Conservation (phyloP, 2,797 vertebrate genomes). For the Dallia pectoralis region DNA sequence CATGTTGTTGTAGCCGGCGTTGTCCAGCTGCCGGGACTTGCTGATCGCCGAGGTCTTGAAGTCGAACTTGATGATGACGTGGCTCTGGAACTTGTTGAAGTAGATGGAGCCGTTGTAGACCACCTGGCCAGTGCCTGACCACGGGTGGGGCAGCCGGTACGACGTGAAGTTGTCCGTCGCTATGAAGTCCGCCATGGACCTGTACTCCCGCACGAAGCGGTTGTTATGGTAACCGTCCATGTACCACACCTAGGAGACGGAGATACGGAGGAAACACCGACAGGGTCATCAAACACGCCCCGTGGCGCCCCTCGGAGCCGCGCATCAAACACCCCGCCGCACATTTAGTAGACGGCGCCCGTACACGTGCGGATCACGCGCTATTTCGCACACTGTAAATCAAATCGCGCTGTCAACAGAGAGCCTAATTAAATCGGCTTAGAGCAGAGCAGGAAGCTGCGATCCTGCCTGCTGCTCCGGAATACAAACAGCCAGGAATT, state of each 20-base stretch:
- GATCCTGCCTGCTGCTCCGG: conserved; percentile 38
- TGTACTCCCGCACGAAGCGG: conserved; percentile 94
- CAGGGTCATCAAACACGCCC: not conserved
- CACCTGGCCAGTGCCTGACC: conserved; percentile 96
- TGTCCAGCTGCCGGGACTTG: conserved; percentile 91
- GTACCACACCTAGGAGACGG: conserved; percentile 86
- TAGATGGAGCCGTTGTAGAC: conserved; percentile 98
- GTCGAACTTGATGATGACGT: conserved; percentile 96
- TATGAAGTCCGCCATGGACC: conserved; percentile 94
- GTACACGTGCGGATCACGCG: conserved; percentile 35
- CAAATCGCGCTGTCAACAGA: conserved; percentile 52
- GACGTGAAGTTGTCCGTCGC: conserved; percentile 95
- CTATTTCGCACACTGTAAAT: conserved; percentile 39
- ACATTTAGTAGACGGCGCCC: conserved; percentile 23
- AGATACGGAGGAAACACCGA: conserved; percentile 8
- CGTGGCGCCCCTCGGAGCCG: not conserved
- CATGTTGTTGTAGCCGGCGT: conserved; percentile 93
- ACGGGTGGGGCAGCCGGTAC: conserved; percentile 95
- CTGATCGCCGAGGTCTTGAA: conserved; percentile 91
- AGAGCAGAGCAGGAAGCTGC: conserved; percentile 30
- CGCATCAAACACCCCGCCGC: conserved; percentile 3
- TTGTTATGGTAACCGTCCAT: conserved; percentile 99
- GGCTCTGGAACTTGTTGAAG: conserved; percentile 99
- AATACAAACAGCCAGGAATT: conserved; percentile 50
- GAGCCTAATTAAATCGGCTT: conserved; percentile 56